Evolutionary conservation across 1,140 invertebrate species (phyloP), one percentile per base, ranked within the genome.

Genomic region (Hycleus cichorii): DNA sequence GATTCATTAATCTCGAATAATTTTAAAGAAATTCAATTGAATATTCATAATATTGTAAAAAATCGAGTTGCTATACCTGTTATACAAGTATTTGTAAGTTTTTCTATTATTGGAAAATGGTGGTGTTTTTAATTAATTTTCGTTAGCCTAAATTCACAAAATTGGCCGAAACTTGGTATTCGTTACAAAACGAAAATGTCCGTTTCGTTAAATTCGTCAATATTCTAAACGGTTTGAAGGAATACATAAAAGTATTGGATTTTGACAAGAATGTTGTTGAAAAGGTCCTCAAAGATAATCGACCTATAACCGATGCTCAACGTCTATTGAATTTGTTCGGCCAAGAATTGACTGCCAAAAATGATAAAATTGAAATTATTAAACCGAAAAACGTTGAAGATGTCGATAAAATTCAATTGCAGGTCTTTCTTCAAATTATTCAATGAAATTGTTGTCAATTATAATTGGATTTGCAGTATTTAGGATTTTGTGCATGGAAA

Each of bases 401-500:
- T 57, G 75, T 78, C 43, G 72, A 79, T 11, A 71, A 75, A 51
- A 67, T 77, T 26, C 69, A 74, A 59, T 61, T 78, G 4, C 72
- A 80, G 64, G 75, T 79, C 65, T 49, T 39, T 40, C 18, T 25
- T 1, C 38, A 42, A 24, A 10, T 12, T 27, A 53, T 53, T 10
- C 2, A 44, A n/a, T 38, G 12, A 10, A 32, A 50, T n/a, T 27
- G 18, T 38, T 10, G 6, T 12, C 10, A 12, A 25, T 27, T 44
- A 32, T 53, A 18, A 18, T 64, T 39, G 5, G 45, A 50, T 57
- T 68, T 67, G 46, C 47, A 87, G 84, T 85, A 80, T 69, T 68
- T 84, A 60, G 85, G 86, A 47, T 88, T 87, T 68, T 87, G 85
- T 65, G 75, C 79, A 0, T 80, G 77, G 75, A 78, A 74, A 49